Base-by-base conservation (phyloP, 2,888 invertebrate species). In the Tipula helvola region DNA sequence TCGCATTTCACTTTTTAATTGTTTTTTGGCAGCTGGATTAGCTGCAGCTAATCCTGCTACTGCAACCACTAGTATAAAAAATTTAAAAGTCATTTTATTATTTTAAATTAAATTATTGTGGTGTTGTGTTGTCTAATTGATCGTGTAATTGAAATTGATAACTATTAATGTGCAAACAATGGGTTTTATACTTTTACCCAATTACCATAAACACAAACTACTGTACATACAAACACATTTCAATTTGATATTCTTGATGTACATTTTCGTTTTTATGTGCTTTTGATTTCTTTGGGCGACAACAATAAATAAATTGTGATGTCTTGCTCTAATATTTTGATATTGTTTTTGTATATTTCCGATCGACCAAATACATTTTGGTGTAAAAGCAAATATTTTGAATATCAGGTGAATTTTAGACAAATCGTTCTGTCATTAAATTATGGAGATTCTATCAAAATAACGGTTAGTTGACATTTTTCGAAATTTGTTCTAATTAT, bases 1-100 rank as follows among this genome's bases (percentile, higher is more conserved):
- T 90, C 95, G 94, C 93, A 96, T 95, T 91, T 96, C 95, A 87
- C 93, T 92, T 89, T 96, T 95, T 93, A 96, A 93, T 89, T 94
- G 93, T 88, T 94, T 94, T 89, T 95, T 95, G 89, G 94, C 94
- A 42, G 94, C 93, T 36, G 95, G 94, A 89, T 94, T 94, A 42
- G 94, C 93, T 87, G 92, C 92, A 87, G 93, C 93, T 88, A 94
- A 91, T 88, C 94, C 94, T 88, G 94, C 91, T 88, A 94, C 90
- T 88, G 93, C 93, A 88, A 93, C 90, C 87, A 92, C 92, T 87
- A 90, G 90, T 89, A 87, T 71, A 36, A 71, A 36, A 12, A 86
- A 88, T 88, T 90, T 90, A 87, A 89, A 87, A 89, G 88, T 87
- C 89, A 89, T 89, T 44, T 10, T 13, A 85, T 13, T 85, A 41